A percentile compares a stretch with the other conserved stretches of the same genome.
Evolutionary conservation across 2,888 invertebrate species (phyloP).

Genomic region (Helleia helle): DNA sequence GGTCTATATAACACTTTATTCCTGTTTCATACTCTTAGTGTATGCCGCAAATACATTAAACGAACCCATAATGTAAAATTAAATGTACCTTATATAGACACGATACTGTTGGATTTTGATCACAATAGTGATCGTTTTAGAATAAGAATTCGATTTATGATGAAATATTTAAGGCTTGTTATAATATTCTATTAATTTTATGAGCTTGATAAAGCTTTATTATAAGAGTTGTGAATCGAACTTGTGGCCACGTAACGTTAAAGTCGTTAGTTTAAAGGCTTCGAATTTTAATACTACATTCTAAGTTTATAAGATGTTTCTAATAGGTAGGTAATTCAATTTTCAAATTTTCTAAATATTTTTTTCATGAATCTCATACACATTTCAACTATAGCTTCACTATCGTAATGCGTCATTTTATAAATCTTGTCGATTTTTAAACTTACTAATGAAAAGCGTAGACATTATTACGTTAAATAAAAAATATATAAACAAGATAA

Average conservation of each 20-base stretch:
- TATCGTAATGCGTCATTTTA: slow-evolving; percentile 3
- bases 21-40: slow-evolving; percentile 37
- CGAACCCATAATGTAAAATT: background rate
- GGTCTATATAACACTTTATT: slow-evolving; percentile 65
- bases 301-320: slow-evolving; percentile 16
- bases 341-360: slow-evolving; percentile 13
- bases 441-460: background rate
- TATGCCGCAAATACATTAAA: background rate
- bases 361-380: slow-evolving; percentile 8
- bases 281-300: slow-evolving; percentile 37
- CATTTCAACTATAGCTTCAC: slow-evolving; percentile 6
- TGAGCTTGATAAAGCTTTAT: slow-evolving; percentile 73
- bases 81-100: slow-evolving; percentile 20
- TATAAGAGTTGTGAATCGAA: slow-evolving; percentile 72
- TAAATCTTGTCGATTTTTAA: background rate
- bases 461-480: background rate
- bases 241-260: slow-evolving; percentile 65
- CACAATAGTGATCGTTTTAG: slow-evolving; percentile 2
- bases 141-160: slow-evolving; percentile 32
- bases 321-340: slow-evolving; percentile 15
- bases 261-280: slow-evolving; percentile 47
- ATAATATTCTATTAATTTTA: slow-evolving; percentile 44
- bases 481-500: too few species aligned
- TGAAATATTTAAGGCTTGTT: slow-evolving; percentile 19
- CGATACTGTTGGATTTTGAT: slow-evolving; percentile 29